Evolutionary conservation across 2,888 invertebrate species (phyloP), one percentile per base, ranked within the genome.

Genomic region (Limenitis arthemis): DNA sequence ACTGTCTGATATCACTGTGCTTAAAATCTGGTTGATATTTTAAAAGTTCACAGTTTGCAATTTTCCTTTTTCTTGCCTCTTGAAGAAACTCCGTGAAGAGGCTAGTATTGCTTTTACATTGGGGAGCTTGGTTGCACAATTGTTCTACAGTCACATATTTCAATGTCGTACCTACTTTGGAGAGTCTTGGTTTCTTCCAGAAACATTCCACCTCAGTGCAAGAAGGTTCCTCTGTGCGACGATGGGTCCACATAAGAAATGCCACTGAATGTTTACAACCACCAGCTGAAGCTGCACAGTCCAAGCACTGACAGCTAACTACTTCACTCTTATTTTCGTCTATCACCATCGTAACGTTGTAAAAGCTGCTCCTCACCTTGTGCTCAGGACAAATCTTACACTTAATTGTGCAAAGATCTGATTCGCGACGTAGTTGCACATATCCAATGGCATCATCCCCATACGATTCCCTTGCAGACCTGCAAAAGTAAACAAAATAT

Each of bases 321-420:
- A 48, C 30, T 20, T 32, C 30, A 7, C 59, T 58, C 5, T 67
- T 56, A 1, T 59, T 34, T 61, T 67, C 64, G 51, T 69, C 61
- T 0, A 66, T 55, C 6, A 58, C 33, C 2, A 67, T 29, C 31
- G 62, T n/a, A n/a, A n/a, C n/a, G n/a, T n/a, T n/a, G n/a, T n/a
- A n/a, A n/a, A n/a, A n/a, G n/a, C n/a, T n/a, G n/a, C n/a, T n/a
- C n/a, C 61, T 1, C 39, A 68, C 65, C 55, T 68, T 67, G 33
- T 69, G 66, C 44, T 68, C 67, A 5, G 65, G 64, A 34, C 63
- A 65, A 1, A 68, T 60, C 52, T 61, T 65, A 5, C 55, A 49
- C 31, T 68, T 67, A 0, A 67, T 47, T 12, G 52, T 61, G 28
- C 69, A 65, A 0, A 65, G 0, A 6, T 58, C 57, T 6, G 32